Base-by-base conservation (phyloP, 2,113 vertebrate species). In the Amphiprion ocellaris region DNA sequence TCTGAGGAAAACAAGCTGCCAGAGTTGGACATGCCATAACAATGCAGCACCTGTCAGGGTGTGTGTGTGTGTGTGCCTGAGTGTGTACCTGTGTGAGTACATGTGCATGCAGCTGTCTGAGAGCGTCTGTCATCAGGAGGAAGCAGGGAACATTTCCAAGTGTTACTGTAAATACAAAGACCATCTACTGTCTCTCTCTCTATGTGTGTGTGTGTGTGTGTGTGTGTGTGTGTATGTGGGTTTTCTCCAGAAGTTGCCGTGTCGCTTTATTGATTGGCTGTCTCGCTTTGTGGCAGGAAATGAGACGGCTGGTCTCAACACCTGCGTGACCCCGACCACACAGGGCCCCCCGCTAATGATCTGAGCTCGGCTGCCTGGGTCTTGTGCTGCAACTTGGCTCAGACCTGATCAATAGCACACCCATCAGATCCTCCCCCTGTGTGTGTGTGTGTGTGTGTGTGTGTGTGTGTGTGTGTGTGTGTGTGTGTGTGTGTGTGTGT, bases 21-120 rank as follows among this genome's bases (percentile, higher is more conserved):
- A 90, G 83, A 89, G 82, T 88, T 83, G 83, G 90, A 87, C 90
- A 87, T 83, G 87, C 88, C 89, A 82, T 86, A 92, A 91, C 91
- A 92, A 87, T 90, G 89, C 89, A 73, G 86, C 88, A 92, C 86
- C 86, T 92, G 92, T 92, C 89, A 82, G 68, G 10, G 17, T 71
- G 55, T 60, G 55, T 73, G 46, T 21, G 69, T 82, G 84, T 79
- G 55, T 72, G 44, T 77, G 26, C 62, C 2, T 72, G 70, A 79
- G 86, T 67, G 82, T 79, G 76, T 84, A 69, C 74, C 65, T 84
- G 70, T 88, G 83, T 61, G 81, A 61, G 85, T 87, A 83, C 81
- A 85, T 80, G 86, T 76, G 86, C 88, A 78, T 66, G 77, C 92
- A 89, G 90, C 89, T 93, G 89, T 87, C 87, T 85, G 59, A 8